Conservation (phyloP, 2,797 vertebrate species). For the Pipistrellus kuhlii region DNA sequence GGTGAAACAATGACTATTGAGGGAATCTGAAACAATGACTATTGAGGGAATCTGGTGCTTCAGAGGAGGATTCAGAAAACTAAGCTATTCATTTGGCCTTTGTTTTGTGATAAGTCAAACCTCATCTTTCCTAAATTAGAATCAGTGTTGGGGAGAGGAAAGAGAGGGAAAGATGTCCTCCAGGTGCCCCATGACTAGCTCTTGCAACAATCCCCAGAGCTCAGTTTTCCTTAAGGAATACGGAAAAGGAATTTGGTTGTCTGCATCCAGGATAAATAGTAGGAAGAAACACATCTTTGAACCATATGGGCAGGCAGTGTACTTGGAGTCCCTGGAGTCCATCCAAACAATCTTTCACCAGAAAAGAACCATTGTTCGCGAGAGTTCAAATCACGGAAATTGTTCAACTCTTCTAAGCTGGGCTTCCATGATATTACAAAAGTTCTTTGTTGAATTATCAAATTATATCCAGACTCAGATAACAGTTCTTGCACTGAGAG, state of each 20-base stretch:
- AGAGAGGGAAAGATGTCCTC: neutral
- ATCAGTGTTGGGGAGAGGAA: neutral
- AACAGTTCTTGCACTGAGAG: conserved; percentile 35
- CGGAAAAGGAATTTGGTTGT: neutral
- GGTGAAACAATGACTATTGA: neutral
- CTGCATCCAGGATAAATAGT: conserved; percentile 22
- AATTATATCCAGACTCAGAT: conserved; percentile 54
- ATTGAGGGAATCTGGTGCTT: neutral
- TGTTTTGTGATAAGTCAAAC: neutral
- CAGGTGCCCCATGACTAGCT: neutral
- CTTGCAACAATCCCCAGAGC: conserved; percentile 9
- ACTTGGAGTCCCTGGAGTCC: conserved; percentile 60
- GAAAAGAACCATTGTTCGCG: conserved; percentile 71
- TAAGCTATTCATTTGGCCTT: neutral
- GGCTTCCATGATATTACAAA: conserved; percentile 37
- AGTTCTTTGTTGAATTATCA: conserved; percentile 62
- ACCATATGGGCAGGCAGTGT: conserved; percentile 36
- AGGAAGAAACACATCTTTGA: conserved; percentile 61
- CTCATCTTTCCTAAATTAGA: neutral
- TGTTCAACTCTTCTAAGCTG: conserved; percentile 25
- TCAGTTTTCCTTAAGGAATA: conserved; percentile 34
- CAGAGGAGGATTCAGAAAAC: neutral
- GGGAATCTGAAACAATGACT: neutral
- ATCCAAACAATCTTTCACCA: conserved; percentile 57
- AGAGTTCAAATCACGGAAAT: conserved; percentile 66